Evolutionary conservation across 2,113 vertebrate genomes (phyloP), one percentile per base, ranked within the genome.

Genomic region (Heliornis fulica): DNA sequence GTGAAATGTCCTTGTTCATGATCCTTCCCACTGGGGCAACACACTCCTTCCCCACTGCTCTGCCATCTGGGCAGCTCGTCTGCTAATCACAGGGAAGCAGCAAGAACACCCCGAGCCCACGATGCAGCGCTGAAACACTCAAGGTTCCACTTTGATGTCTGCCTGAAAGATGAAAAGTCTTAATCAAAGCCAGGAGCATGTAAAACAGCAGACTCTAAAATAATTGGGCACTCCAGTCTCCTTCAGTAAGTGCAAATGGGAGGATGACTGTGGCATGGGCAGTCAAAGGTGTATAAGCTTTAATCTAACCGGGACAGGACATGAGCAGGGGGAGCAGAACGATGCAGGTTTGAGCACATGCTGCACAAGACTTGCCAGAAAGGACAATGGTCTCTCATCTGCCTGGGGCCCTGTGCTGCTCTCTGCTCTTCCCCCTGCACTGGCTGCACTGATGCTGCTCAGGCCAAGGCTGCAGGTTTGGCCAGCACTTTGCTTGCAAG

Each of bases 61-160:
- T 78, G 61, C 77, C 53, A 51, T 48, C 63, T 32, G 0, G 40
- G 82, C 78, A 85, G 74, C 78, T 85, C 78, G 1, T 40, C 75
- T 15, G 45, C 43, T 90, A 6, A 85, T 87, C 81, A 84, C 81
- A 83, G 50, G 66, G 70, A 61, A 91, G 78, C 78, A 84, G 70
- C 50, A 32, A 69, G 59, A 76, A 3, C 36, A 83, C 26, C 70
- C 78, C 45, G 41, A 65, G 13, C 74, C 66, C 72, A 14, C 0
- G 41, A 40, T 36, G 77, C 80, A 64, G 84, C 4, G 1, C 57
- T 80, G 91, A 54, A 83, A 46, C 92, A 53, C 80, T 84, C 90
- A 34, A 45, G 59, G 31, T 76, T 91, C 79, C 53, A 5, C 96
- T 96, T 95, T 94, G 92, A 90, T 90, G 87, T 84, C 94, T 85